These are phyloP conservation scores for Drosophila murphyi DNA, from an alignment of 1,140 invertebrate species.

Conservation along the genomic window DNA sequence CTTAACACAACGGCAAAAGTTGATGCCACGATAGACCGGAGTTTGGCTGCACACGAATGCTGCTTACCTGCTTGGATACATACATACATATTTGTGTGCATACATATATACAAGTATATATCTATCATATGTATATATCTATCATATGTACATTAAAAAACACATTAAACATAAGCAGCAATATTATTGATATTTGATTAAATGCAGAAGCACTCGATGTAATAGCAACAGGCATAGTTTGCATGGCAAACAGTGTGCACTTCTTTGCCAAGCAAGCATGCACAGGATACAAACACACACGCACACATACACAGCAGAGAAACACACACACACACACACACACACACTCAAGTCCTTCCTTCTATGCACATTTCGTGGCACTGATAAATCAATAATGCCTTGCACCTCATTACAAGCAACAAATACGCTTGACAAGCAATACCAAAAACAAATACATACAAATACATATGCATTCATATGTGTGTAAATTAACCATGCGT, in stretches of 20 bases:
- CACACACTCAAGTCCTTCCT: background rate
- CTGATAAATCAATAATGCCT: constrained; percentile 54
- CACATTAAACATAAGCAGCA: constrained; percentile 53
- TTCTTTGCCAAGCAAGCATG: constrained; percentile 39
- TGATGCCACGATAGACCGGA: constrained; percentile 18
- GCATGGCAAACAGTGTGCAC: constrained; percentile 44
- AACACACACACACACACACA: constrained; percentile 19
- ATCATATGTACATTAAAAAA: background rate
- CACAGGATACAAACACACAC: constrained; percentile 19
- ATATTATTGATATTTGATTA: constrained; percentile 56
- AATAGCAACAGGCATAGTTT: constrained; percentile 30
- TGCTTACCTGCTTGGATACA: background rate
- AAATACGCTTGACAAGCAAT: constrained; percentile 4
- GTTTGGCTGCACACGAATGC: constrained; percentile 2
- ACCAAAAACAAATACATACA: background rate
- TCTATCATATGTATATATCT: background rate
- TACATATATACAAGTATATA: background rate
- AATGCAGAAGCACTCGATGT: constrained; percentile 19
- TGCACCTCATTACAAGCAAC: constrained; percentile 40
- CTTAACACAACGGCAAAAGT: constrained; percentile 36
- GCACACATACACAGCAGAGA: constrained; percentile 15
- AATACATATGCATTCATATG: background rate
- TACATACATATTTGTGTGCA: too few relatives aligned
- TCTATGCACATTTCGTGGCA: constrained; percentile 51
- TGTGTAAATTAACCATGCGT: background rate